Conservation (phyloP, 2,113 vertebrate genomes). For the Pteruthius melanotis region DNA sequence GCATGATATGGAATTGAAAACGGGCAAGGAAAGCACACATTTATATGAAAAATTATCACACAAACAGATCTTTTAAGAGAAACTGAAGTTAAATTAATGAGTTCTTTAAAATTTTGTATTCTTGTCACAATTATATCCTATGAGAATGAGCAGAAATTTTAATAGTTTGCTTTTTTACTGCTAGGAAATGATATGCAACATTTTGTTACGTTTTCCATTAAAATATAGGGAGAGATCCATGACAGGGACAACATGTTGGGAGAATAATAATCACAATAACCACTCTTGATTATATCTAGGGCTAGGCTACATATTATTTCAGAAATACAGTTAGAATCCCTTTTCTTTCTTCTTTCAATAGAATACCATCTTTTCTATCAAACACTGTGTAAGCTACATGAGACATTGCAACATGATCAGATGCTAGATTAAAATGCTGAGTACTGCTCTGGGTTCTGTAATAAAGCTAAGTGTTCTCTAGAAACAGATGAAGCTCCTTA, state of each 20-base stretch:
- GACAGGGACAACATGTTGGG: not conserved
- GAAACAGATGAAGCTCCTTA: not conserved
- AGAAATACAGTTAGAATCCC: not conserved
- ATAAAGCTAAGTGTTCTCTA: not conserved
- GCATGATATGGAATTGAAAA: not conserved
- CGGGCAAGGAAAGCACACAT: not conserved
- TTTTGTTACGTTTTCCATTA: not conserved
- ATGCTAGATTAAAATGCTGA: not conserved
- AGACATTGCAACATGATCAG: not conserved
- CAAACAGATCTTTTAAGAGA: not conserved
- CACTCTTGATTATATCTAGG: not conserved
- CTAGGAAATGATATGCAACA: not conserved
- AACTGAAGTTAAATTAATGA: not conserved
- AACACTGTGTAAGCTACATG: not conserved
- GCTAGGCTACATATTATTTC: not conserved
- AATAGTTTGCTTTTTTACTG: not conserved
- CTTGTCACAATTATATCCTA: not conserved
- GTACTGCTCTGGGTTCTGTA: not conserved
- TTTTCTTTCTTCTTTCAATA: not conserved
- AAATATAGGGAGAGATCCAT: not conserved
- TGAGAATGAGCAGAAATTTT: not conserved
- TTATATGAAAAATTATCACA: not conserved
- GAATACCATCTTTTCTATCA: not conserved
- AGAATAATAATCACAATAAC: not conserved
- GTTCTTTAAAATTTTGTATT: not conserved